These are phyloP conservation scores for Sebastes cheni DNA, from an alignment of 2,797 vertebrate genomes.

Conservation along the genomic window DNA sequence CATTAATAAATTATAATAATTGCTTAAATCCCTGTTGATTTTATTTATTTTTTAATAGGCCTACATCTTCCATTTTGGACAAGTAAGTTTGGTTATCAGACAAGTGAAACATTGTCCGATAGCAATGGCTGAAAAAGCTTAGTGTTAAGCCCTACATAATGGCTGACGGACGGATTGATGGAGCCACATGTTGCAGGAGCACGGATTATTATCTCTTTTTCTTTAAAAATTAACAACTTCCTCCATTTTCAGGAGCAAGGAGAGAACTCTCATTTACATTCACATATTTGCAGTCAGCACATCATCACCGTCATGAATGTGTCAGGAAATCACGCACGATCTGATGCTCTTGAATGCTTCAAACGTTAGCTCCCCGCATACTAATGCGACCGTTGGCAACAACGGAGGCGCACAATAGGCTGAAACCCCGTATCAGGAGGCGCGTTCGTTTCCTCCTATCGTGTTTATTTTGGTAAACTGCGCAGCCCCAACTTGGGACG, in stretches of 20 bases:
- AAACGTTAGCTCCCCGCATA: slow-evolving; percentile 37
- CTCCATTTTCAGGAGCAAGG: not conserved
- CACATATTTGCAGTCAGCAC: slow-evolving; percentile 35
- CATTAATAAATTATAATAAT: too few relatives aligned
- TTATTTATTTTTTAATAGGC: too few relatives aligned
- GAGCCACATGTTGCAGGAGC: slow-evolving; percentile 27
- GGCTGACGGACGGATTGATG: not conserved
- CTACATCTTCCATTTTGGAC: too few relatives aligned
- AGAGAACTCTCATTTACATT: not conserved
- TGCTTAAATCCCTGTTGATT: too few relatives aligned
- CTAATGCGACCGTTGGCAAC: slow-evolving; percentile 41
- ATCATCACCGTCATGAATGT: slow-evolving; percentile 7
- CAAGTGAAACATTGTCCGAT: too few relatives aligned
- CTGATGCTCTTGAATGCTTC: slow-evolving; percentile 54
- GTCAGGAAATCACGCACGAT: slow-evolving; percentile 37
- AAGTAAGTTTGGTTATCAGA: too few relatives aligned
- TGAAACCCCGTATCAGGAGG: not conserved
- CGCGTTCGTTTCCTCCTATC: slow-evolving; percentile 21
- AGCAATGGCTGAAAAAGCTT: too few relatives aligned
- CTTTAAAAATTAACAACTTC: not conserved
- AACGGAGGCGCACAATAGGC: slow-evolving; percentile 36
- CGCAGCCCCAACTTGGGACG: slow-evolving; percentile 46
- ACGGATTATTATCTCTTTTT: not conserved
- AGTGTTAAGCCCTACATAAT: not conserved
- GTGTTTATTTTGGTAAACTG: slow-evolving; percentile 73